Conservation (phyloP, 2,888 invertebrate genomes). For the Watsonalla cultraria region DNA sequence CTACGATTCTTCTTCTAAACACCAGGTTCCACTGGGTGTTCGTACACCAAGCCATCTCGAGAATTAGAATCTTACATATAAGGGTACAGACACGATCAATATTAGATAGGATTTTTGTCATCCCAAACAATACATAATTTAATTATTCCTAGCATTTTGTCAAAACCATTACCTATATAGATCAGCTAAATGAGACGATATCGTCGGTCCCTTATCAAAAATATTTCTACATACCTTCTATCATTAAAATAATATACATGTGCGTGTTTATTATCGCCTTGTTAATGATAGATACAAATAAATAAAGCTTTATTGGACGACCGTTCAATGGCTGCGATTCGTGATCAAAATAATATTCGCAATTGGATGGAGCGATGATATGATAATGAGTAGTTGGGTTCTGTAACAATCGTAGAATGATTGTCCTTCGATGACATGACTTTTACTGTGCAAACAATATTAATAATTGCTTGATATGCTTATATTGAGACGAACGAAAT, state of each 20-base stretch:
- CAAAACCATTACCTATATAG: slow-evolving; percentile 14
- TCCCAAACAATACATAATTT: too few relatives aligned
- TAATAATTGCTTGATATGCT: slow-evolving; percentile 47
- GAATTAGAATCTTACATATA: too few relatives aligned
- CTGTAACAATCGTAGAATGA: too few relatives aligned
- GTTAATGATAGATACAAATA: slow-evolving; percentile 33
- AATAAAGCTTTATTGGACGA: slow-evolving; percentile 51
- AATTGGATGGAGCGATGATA: slow-evolving; percentile 69
- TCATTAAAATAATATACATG: slow-evolving; percentile 35
- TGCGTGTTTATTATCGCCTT: slow-evolving; percentile 60
- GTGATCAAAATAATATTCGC: slow-evolving; percentile 18
- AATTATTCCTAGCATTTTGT: too few relatives aligned
- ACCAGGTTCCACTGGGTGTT: neutral
- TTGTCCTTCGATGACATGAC: neutral
- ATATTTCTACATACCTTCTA: slow-evolving; percentile 43
- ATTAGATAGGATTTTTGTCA: too few relatives aligned
- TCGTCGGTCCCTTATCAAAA: slow-evolving; percentile 45
- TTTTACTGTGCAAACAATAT: slow-evolving; percentile 27
- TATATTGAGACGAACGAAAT: slow-evolving; percentile 50
- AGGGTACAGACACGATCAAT: too few relatives aligned
- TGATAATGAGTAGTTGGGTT: slow-evolving; percentile 22
- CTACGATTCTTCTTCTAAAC: neutral
- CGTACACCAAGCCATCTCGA: neutral
- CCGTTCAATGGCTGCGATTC: slow-evolving; percentile 20
- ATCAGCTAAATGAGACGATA: slow-evolving; percentile 10